phyloP scores from a whole-genome alignment of 2,113 vertebrate genomes.

The Proterorhinus semilunaris region DNA sequence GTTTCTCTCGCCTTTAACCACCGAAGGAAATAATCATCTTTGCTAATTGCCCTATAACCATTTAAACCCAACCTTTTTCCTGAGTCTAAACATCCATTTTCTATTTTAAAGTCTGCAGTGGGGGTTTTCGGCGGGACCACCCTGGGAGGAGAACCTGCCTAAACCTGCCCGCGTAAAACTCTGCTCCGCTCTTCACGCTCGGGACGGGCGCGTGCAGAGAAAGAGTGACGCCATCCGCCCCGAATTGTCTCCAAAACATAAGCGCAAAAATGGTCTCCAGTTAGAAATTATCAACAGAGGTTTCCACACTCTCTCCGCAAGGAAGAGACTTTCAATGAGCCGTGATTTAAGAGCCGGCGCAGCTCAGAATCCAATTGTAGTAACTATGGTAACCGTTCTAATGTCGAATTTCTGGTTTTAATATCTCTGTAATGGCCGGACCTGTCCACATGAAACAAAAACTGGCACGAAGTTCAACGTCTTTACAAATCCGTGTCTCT shows the following conservation, averaged over 20 bases:
- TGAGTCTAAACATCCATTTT: not conserved
- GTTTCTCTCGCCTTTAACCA: not conserved
- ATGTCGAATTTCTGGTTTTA: too few relatives aligned
- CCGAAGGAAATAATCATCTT: not conserved
- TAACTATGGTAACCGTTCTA: too few relatives aligned
- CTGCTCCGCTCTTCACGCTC: conserved; percentile 1
- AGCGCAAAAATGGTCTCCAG: conserved; percentile 7
- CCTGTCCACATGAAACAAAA: too few relatives aligned
- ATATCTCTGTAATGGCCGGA: too few relatives aligned
- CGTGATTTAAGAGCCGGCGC: too few relatives aligned
- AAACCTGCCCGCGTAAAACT: conserved; percentile 11
- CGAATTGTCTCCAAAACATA: conserved; percentile 7
- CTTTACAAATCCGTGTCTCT: too few relatives aligned
- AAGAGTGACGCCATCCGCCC: not conserved
- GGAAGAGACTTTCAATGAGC: too few relatives aligned
- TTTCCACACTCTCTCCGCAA: not conserved
- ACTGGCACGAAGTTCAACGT: too few relatives aligned
- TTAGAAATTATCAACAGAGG: not conserved
- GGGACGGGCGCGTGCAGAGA: not conserved
- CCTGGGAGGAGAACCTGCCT: conserved; percentile 6
- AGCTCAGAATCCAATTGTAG: too few relatives aligned
- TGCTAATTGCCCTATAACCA: not conserved
- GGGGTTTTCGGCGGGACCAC: conserved; percentile 8
- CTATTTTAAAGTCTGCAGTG: not conserved
- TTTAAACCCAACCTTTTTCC: not conserved